Conservation (phyloP, 2,888 invertebrate genomes). For the Drosophila formosana region DNA sequence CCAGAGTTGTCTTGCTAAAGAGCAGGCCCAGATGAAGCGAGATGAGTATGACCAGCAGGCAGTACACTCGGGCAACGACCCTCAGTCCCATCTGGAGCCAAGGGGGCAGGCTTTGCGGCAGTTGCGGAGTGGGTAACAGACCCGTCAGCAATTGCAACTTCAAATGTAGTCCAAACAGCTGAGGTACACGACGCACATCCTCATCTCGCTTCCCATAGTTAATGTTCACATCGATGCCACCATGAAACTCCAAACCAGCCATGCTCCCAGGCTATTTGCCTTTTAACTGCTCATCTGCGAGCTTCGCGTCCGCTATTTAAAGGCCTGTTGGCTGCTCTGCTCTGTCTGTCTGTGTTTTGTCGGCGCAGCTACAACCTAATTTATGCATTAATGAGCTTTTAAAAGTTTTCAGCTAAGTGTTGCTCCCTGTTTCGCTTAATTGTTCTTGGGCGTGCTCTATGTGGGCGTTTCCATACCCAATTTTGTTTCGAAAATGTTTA, state of each 20-base stretch:
- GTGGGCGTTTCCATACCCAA: constrained; percentile 29
- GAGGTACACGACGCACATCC: constrained; percentile 51
- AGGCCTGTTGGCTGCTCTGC: constrained; percentile 8
- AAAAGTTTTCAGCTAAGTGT: constrained; percentile 65
- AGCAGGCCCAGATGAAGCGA: constrained; percentile 70
- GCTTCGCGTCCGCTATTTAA: constrained; percentile 60
- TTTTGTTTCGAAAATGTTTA: constrained; percentile 47
- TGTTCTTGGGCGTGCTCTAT: constrained; percentile 51
- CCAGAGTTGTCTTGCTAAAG: constrained; percentile 69
- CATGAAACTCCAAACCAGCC: constrained; percentile 62
- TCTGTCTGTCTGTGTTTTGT: background rate
- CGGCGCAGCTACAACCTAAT: constrained; percentile 45
- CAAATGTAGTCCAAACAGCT: constrained; percentile 67
- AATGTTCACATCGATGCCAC: constrained; percentile 47
- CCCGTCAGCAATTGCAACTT: constrained; percentile 61
- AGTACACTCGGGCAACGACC: constrained; percentile 24
- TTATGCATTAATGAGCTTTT: constrained; percentile 79
- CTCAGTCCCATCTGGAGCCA: constrained; percentile 29
- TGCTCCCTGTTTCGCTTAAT: constrained; percentile 33
- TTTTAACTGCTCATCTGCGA: constrained; percentile 37
- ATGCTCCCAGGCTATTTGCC: constrained; percentile 33
- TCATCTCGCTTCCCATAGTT: constrained; percentile 51
- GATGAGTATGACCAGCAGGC: constrained; percentile 49
- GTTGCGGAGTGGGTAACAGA: constrained; percentile 51
- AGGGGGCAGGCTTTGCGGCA: constrained; percentile 49